Base-by-base conservation (phyloP, 2,888 invertebrate genomes). In the Ceriagrion tenellum region DNA sequence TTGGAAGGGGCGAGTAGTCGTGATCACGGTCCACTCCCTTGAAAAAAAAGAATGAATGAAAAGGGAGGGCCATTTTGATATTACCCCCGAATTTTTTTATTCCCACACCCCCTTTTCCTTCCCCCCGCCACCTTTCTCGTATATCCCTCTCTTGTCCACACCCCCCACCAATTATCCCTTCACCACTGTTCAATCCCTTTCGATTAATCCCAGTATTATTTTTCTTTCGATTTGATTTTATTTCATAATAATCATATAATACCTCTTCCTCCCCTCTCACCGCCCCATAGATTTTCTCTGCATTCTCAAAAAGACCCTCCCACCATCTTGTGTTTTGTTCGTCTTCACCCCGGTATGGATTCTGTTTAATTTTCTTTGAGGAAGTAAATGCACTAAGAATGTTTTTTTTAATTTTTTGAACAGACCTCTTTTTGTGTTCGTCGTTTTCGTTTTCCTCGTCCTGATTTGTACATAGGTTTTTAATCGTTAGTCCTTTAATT, bases 41-140 rank as follows among this genome's bases (percentile, higher is more conserved):
- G 63, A 63, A 26, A 47, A 93, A 93, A 63, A 93, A 74, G 47
- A 93, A 59, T 59, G 18, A 59, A 20, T 59, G 69, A 93, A 93
- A 93, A 93, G 93, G 93, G 93, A 93, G 93, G 93, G 93, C 93
- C 93, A 93, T 93, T 93, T 93, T 93, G 47, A 93, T 93, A 93
- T 74, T 93, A 93, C 93, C 93, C 63, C 91, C 59, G 63, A 59
- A 91, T 56, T 63, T n/a, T 55, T 56, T n/a, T 59, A 59, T 59
- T n/a, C 90, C 90, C 56, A 10, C 35, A 16, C 40, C 63, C 63
- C 6, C 35, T n/a, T n/a, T n/a, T n/a, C 90, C 30, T 6, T 26
- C 69, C n/a, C 69, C 69, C 23, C 0, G 8, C 55, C n/a, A 26
- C n/a, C 90, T 55, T 55, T 55, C 26, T 30, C 56, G 16, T 26